These are phyloP conservation scores for Chaenocephalus aceratus DNA, from an alignment of 2,113 vertebrate species.

Conservation along the genomic window DNA sequence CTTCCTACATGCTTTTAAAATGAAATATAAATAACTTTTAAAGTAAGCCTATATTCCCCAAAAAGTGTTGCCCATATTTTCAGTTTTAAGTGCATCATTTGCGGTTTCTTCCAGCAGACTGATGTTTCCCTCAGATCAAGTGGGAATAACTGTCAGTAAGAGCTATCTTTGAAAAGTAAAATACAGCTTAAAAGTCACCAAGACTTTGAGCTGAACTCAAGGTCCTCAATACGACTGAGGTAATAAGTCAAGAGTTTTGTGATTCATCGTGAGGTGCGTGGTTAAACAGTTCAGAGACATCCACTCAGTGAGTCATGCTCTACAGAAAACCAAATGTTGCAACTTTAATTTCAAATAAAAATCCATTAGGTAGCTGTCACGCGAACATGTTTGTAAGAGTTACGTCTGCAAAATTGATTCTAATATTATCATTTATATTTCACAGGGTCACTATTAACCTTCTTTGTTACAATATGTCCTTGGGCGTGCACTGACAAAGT, in stretches of 20 bases:
- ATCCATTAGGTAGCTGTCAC: neutral
- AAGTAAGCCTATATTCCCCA: too few species aligned
- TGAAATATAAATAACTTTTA: neutral
- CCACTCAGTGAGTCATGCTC: neutral
- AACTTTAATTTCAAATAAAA: constrained; percentile 9
- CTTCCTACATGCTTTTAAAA: neutral
- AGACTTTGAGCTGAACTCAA: neutral
- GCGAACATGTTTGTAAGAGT: neutral
- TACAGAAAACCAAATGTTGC: constrained; percentile 6
- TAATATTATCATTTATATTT: neutral
- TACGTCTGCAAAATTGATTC: neutral
- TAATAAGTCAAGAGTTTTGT: neutral
- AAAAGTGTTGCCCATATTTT: neutral
- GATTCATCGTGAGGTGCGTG: neutral
- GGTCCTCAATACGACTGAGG: neutral
- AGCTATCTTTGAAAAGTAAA: neutral
- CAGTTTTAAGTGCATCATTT: neutral
- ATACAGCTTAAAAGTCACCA: neutral
- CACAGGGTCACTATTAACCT: neutral
- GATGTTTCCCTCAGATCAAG: neutral
- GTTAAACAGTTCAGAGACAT: neutral
- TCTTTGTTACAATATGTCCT: neutral
- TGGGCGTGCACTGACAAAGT: neutral
- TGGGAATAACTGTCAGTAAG: constrained; percentile 1
- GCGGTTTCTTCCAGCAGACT: neutral